Base-by-base conservation (phyloP, 1,140 invertebrate genomes). In the Ptiloglossa arizonensis region DNA sequence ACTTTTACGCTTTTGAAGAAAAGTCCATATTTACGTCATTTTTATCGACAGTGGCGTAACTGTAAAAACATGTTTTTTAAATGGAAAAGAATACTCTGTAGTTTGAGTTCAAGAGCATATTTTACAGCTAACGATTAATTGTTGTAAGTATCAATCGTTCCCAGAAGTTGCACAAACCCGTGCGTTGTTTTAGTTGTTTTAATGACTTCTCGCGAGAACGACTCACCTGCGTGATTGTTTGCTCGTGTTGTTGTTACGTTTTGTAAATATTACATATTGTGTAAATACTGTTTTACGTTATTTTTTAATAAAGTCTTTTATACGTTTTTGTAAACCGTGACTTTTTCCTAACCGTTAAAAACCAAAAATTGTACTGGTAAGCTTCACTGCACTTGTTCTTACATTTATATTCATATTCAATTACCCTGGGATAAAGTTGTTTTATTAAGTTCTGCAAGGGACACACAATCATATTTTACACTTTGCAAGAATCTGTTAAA, bases 191-290 rank as follows among this genome's bases (percentile, higher is more conserved):
- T 38, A 44, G 13, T 13, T 56, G 35, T 22, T 52, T 57, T n/a
- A 69, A 46, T 17, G 22, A 50, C 13, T 60, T 38, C 41, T 60
- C 41, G 44, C 44, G 35, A 41, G 22, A 60, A 46, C 56, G 44
- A 72, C n/a, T 19, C 38, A 79, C n/a, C 35, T 54, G n/a, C n/a
- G n/a, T n/a, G 64, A 79, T 19, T 50, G 41, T 24, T 46, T 56
- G 54, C 19, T 73, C 17, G 50, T 57, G 29, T 52, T 72, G 60
- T 50, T 67, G 57, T 67, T 66, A 19, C 52, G 9, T 80, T 75
- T 80, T 83, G 70, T 83, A 83, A 68, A 80, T 84, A 83, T 48
- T 56, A 63, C 60, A 56, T n/a, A 22, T 46, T 60, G 29, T 84
- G 82, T 84, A 84, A 76, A 84, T 84, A 84, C 32, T 48, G 29